These are phyloP conservation scores for Thymelicus sylvestris DNA, from an alignment of 2,888 invertebrate species.

Conservation along the genomic window DNA sequence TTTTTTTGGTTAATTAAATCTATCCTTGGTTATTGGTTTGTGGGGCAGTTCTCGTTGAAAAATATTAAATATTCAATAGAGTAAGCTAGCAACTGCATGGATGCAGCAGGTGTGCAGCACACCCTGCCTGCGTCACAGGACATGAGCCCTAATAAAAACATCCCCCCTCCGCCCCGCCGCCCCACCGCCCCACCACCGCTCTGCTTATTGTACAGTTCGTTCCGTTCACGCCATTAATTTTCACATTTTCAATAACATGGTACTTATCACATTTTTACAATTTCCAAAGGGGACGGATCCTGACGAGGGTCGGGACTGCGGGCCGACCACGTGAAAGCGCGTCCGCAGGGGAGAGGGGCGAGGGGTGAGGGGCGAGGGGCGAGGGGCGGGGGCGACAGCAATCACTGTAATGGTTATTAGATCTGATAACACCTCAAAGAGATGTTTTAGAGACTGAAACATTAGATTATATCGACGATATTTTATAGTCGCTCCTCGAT, in stretches of 20 bases:
- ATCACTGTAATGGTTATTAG: conserved; percentile 43
- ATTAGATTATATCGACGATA: conserved; percentile 25
- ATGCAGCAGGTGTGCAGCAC: too few relatives aligned
- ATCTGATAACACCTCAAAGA: conserved; percentile 40
- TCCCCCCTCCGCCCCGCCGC: too few relatives aligned
- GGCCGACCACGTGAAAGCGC: too few relatives aligned
- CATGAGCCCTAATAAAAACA: too few relatives aligned
- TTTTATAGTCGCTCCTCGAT: conserved; percentile 14
- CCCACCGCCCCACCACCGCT: too few relatives aligned
- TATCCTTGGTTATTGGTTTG: too few relatives aligned
- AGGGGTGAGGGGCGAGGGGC: background rate
- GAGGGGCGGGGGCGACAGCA: conserved; percentile 1
- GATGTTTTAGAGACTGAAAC: conserved; percentile 25
- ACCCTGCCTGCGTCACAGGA: too few relatives aligned
- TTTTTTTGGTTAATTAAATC: too few relatives aligned
- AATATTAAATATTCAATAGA: too few relatives aligned
- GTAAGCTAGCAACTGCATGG: too few relatives aligned
- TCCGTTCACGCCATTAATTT: conserved; percentile 14
- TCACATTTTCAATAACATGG: conserved; percentile 7
- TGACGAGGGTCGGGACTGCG: conserved; percentile 3
- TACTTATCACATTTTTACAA: conserved; percentile 19
- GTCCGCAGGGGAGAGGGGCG: background rate
- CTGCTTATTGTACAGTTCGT: too few relatives aligned
- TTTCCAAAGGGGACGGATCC: conserved; percentile 9
- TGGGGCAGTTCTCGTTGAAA: too few relatives aligned